These are phyloP conservation scores for Strix uralensis DNA, from an alignment of 2,113 vertebrate species.

Conservation along the genomic window DNA sequence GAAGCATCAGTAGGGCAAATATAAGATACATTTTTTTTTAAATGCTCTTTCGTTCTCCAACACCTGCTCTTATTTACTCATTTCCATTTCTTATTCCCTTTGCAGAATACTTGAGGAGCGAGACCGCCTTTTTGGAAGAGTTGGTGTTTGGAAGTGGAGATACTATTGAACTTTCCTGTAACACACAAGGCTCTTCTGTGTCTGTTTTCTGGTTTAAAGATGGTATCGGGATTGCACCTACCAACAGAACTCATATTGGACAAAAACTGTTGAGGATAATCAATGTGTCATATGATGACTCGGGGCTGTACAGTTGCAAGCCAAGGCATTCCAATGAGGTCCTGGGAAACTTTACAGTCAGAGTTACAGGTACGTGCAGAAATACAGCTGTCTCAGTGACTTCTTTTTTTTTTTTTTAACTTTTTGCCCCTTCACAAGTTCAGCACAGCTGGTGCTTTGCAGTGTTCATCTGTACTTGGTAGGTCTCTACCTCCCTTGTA, in stretches of 20 bases:
- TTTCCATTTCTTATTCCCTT: neutral
- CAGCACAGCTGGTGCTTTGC: neutral
- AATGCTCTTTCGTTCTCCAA: neutral
- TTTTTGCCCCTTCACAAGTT: neutral
- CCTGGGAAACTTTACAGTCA: slow-evolving; percentile 88
- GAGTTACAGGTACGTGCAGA: slow-evolving; percentile 81
- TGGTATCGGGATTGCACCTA: slow-evolving; percentile 73
- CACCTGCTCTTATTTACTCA: neutral
- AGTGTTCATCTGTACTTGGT: neutral
- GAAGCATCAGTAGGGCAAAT: neutral
- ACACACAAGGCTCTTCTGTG: slow-evolving; percentile 72
- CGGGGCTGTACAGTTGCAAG: slow-evolving; percentile 86
- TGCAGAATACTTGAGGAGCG: slow-evolving; percentile 81
- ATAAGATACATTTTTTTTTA: neutral
- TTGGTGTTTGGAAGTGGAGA: slow-evolving; percentile 82
- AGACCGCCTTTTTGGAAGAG: slow-evolving; percentile 81
- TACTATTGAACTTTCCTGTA: slow-evolving; percentile 82
- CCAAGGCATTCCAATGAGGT: slow-evolving; percentile 75
- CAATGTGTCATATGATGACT: slow-evolving; percentile 89
- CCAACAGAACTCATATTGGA: slow-evolving; percentile 80
- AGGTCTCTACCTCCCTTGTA: neutral
- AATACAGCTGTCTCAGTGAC: neutral
- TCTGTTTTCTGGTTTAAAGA: slow-evolving; percentile 88
- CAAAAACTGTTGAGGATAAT: slow-evolving; percentile 83
- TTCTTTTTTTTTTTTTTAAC: neutral